Conservation (phyloP, 2,888 invertebrate species). For the Cenopis cana region DNA sequence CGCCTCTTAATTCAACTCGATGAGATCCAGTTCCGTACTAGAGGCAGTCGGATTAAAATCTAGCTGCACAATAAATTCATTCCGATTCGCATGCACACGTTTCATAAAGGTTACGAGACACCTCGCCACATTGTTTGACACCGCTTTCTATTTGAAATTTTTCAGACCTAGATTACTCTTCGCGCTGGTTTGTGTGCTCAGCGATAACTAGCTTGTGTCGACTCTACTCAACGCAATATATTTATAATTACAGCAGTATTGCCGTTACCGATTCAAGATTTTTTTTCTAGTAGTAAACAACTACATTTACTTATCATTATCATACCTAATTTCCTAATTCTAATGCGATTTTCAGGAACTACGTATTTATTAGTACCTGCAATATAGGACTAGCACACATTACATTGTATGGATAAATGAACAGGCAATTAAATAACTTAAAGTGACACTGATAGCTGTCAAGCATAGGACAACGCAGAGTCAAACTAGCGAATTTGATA, state of each 20-base stretch:
- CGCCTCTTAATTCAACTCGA: conserved; percentile 70
- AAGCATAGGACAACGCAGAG: neutral
- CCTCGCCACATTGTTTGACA: conserved; percentile 65
- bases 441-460: neutral
- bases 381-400: too few species aligned
- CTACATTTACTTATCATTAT: too few species aligned
- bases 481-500: neutral
- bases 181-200: conserved; percentile 22
- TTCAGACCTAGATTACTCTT: conserved; percentile 36
- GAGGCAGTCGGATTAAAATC: conserved; percentile 69
- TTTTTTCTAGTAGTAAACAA: too few species aligned
- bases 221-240: neutral
- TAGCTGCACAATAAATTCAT: conserved; percentile 62
- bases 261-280: too few species aligned
- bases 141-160: conserved; percentile 73
- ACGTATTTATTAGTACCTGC: neutral
- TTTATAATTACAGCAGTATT: neutral
- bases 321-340: neutral
- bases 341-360: neutral
- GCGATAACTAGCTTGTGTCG: conserved; percentile 8
- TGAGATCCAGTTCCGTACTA: conserved; percentile 74
- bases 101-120: conserved; percentile 69
- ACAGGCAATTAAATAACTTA: neutral
- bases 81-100: conserved; percentile 69
- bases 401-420: too few species aligned